Conservation (phyloP, 1,140 invertebrate species). For the Penaeus chinensis region DNA sequence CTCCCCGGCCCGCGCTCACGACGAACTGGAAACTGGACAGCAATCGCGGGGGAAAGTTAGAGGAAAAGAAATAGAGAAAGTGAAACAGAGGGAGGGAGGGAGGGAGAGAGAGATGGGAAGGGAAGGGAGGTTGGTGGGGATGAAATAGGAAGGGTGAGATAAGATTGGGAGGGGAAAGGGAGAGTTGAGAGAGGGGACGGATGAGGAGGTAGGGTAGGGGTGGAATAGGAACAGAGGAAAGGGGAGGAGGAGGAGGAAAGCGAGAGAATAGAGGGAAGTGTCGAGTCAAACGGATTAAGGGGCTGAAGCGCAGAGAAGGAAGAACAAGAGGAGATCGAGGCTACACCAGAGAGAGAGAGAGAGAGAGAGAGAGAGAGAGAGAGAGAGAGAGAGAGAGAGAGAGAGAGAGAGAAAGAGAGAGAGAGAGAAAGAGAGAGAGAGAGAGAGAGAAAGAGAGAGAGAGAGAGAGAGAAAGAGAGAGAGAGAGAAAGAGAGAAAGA, state of each 20-base stretch:
- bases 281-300: background rate
- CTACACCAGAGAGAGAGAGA: background rate
- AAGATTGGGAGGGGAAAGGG: background rate
- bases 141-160: background rate
- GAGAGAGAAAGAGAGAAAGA: background rate
- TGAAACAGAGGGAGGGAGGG: background rate
- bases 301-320: no score
- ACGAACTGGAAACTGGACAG: background rate
- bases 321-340: no score
- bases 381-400: no score
- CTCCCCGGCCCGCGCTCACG: no score
- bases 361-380: background rate
- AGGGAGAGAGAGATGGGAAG: background rate
- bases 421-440: background rate
- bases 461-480: background rate
- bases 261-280: background rate
- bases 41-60: conserved; percentile 3
- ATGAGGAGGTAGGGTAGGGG: background rate
- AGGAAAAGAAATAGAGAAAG: conserved; percentile 21
- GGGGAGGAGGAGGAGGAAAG: background rate
- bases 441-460: background rate
- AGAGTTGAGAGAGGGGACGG: background rate
- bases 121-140: background rate
- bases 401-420: background rate
- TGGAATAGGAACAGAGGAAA: background rate